Percentiles rank a stretch among this genome's conserved stretches.
phyloP scores from a whole-genome alignment of 2,888 invertebrate species.

The Bombyx huttoni region DNA sequence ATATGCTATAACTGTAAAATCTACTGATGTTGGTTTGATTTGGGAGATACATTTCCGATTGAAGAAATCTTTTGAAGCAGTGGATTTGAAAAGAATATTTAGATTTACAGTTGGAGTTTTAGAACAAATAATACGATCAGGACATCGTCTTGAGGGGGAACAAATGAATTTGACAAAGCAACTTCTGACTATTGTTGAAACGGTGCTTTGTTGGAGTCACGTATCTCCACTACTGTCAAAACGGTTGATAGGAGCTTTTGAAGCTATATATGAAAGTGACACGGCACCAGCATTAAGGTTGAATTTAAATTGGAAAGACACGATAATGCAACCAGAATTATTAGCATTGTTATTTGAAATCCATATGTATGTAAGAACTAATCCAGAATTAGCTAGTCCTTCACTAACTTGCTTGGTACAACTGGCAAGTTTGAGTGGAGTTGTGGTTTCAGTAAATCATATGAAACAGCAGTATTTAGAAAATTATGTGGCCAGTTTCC shows the following conservation, averaged over 20 bases:
- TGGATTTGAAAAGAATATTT: slow-evolving; percentile 86
- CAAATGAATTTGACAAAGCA: slow-evolving; percentile 75
- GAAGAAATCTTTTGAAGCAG: slow-evolving; percentile 87
- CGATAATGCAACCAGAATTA: slow-evolving; percentile 81
- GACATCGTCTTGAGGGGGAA: slow-evolving; percentile 62
- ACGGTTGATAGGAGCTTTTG: slow-evolving; percentile 79
- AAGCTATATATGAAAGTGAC: slow-evolving; percentile 77
- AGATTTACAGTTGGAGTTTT: slow-evolving; percentile 57
- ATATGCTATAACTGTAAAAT: slow-evolving; percentile 87
- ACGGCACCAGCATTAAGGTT: slow-evolving; percentile 75
- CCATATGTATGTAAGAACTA: slow-evolving; percentile 85
- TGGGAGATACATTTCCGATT: slow-evolving; percentile 90
- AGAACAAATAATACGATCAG: slow-evolving; percentile 54
- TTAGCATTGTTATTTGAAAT: slow-evolving; percentile 85
- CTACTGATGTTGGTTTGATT: slow-evolving; percentile 88
- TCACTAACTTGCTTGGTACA: slow-evolving; percentile 88
- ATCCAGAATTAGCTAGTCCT: slow-evolving; percentile 82
- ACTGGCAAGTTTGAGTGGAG: slow-evolving; percentile 68
- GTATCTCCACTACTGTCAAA: slow-evolving; percentile 77
- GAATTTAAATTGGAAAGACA: slow-evolving; percentile 80
- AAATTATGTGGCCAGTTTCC: slow-evolving; percentile 55
- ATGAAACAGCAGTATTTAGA: slow-evolving; percentile 58
- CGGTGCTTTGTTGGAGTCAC: slow-evolving; percentile 87
- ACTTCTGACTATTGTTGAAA: slow-evolving; percentile 83
- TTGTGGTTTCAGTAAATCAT: slow-evolving; percentile 40